These are phyloP conservation scores for Bungarus multicinctus DNA, from an alignment of 2,113 vertebrate species.

Conservation along the genomic window DNA sequence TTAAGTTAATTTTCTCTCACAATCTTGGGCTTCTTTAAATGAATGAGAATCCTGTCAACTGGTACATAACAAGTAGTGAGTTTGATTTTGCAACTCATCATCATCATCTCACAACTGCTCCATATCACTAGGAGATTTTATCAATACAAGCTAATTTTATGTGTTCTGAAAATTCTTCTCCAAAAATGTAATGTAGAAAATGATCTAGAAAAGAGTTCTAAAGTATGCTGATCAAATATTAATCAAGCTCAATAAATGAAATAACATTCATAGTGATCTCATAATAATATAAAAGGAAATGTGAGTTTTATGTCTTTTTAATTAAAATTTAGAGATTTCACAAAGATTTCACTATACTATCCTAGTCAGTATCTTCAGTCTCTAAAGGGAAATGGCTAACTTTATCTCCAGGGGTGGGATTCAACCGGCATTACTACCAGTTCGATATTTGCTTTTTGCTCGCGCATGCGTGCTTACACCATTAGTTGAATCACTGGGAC, in stretches of 20 bases:
- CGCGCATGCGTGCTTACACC: no score
- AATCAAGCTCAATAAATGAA: background rate
- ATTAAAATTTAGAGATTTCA: background rate
- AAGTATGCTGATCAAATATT: background rate
- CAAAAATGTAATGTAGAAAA: background rate
- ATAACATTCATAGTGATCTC: background rate
- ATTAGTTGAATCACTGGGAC: no score
- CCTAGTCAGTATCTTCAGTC: background rate
- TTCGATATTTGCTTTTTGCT: no score
- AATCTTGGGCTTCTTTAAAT: background rate
- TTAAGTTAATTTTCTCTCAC: background rate
- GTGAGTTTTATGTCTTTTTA: background rate
- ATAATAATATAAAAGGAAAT: background rate
- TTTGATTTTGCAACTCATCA: background rate
- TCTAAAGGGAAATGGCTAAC: background rate
- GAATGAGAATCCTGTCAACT: background rate
- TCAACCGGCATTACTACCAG: no score
- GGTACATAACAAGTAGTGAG: background rate
- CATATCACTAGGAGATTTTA: background rate
- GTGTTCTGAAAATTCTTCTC: background rate
- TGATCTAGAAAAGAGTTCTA: background rate
- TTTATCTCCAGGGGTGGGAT: no score
- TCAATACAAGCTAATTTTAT: background rate
- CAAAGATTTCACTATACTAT: background rate
- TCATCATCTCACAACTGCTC: background rate